phyloP scores from a whole-genome alignment of 2,797 vertebrate genomes.

The Syndactyla subalaris region DNA sequence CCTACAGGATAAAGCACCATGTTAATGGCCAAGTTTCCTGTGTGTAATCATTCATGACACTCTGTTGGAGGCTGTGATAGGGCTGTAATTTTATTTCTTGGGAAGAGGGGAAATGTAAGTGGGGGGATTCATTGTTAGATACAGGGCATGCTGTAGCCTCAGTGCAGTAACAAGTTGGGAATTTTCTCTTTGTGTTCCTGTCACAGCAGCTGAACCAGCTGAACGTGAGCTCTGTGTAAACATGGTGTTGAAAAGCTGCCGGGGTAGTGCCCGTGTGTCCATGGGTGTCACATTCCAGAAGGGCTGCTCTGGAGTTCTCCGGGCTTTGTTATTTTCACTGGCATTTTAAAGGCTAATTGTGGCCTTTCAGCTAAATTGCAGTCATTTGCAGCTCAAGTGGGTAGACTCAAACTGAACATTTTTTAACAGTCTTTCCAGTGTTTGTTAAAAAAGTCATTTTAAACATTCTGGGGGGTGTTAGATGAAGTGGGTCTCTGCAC shows the following conservation, averaged over 20 bases:
- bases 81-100: background rate
- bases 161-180: background rate
- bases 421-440: background rate
- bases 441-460: background rate
- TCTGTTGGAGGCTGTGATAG: background rate
- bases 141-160: background rate
- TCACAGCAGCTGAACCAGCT: background rate
- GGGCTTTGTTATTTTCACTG: background rate
- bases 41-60: background rate
- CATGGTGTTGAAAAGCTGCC: background rate
- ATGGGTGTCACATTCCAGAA: background rate
- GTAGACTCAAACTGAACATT: background rate
- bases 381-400: background rate
- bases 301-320: background rate
- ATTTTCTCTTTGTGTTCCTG: background rate
- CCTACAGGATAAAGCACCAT: background rate
- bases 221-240: background rate
- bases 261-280: background rate
- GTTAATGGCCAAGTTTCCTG: background rate
- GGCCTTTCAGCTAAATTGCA: background rate
- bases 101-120: background rate
- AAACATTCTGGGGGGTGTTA: background rate
- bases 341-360: background rate
- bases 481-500: background rate
- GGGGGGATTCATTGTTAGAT: background rate